Conservation (phyloP, 2,113 vertebrate genomes). For the Phyllostomus hastatus region DNA sequence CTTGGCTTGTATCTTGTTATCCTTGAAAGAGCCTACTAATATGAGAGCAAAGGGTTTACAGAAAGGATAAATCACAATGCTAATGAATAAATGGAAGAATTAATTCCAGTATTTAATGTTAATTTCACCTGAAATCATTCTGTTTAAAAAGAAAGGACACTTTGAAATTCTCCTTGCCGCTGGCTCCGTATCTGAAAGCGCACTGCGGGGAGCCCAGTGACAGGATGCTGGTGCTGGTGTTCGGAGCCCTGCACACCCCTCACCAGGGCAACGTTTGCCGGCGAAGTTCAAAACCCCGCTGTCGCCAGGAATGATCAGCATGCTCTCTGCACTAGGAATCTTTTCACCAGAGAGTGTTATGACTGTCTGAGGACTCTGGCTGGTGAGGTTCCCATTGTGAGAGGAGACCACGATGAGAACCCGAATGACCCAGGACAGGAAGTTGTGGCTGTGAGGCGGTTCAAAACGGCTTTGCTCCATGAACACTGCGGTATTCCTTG, state of each 20-base stretch:
- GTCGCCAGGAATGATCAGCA: background rate
- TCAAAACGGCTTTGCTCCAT: conserved; percentile 97
- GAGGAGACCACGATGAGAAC: conserved; percentile 82
- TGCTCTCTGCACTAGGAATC: background rate
- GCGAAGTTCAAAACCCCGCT: background rate
- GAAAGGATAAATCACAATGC: background rate
- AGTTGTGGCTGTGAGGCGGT: conserved; percentile 98
- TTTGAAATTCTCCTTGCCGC: background rate
- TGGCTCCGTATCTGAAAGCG: background rate
- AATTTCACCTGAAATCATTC: background rate
- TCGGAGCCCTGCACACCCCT: too few species aligned
- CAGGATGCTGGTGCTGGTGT: background rate
- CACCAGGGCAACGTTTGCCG: background rate
- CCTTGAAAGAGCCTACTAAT: background rate
- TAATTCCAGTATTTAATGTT: background rate
- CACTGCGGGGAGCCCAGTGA: background rate
- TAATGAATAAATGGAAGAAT: background rate
- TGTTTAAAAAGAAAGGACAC: background rate
- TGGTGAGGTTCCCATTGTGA: background rate
- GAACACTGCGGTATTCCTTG: conserved; percentile 98
- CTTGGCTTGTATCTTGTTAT: background rate
- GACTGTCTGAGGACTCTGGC: background rate
- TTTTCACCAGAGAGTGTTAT: background rate
- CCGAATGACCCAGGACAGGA: conserved; percentile 99
- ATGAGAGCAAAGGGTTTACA: background rate